Conservation (phyloP, 2,797 vertebrate species). For the Sphenodon punctatus region DNA sequence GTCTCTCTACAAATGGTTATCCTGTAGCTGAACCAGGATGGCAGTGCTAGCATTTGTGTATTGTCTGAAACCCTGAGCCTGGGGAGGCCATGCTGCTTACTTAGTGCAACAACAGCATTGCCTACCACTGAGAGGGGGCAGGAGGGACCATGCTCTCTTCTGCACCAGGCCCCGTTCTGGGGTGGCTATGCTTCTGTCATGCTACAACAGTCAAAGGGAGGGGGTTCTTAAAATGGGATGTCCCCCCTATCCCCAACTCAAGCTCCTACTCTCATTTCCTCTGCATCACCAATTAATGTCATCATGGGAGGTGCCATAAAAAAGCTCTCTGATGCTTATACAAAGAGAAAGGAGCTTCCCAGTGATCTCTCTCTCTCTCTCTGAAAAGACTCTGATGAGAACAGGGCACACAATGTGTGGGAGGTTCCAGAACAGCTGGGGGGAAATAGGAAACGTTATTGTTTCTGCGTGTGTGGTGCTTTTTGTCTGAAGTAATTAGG, state of each 20-base stretch:
- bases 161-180: no score
- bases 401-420: neutral
- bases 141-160: no score
- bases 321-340: neutral
- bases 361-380: constrained; percentile 21
- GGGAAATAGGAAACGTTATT: constrained; percentile 26
- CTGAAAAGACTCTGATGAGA: constrained; percentile 40
- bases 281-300: neutral
- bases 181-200: no score
- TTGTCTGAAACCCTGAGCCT: no score
- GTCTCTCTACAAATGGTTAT: no score
- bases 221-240: no score
- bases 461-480: neutral
- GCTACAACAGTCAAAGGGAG: no score
- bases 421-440: neutral
- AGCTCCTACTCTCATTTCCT: constrained; percentile 20
- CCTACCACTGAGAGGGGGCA: no score
- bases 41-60: neutral
- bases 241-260: neutral
- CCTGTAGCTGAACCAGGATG: no score
- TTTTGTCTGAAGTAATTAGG: constrained; percentile 12
- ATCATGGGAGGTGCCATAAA: neutral
- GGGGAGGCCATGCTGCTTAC: no score
- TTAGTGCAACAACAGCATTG: no score
- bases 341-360: constrained; percentile 36